Evolutionary conservation across 2,888 invertebrate genomes (phyloP).

Genomic region (Sycophila texana): DNA sequence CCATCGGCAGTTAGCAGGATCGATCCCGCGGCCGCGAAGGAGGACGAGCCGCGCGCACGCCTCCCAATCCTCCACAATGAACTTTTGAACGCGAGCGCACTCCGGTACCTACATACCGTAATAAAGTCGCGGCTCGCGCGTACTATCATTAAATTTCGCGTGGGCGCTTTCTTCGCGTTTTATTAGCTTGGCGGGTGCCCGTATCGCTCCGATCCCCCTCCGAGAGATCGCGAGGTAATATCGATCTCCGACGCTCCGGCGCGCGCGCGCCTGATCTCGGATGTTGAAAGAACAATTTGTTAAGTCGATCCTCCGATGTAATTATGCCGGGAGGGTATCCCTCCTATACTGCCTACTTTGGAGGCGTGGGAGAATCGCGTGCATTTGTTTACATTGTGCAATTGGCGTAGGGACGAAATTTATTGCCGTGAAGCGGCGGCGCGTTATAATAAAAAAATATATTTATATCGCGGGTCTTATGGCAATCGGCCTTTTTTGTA

Average conservation of each 20-base stretch:
- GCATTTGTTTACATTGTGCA: conserved; percentile 14
- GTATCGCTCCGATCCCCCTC: background rate
- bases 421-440: background rate
- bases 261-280: background rate
- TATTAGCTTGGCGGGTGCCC: background rate
- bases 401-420: background rate
- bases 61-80: background rate
- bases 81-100: background rate
- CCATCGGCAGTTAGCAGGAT: too few relatives aligned
- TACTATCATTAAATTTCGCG: conserved; percentile 31
- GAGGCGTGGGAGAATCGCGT: conserved; percentile 54
- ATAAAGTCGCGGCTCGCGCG: conserved; percentile 18
- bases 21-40: too few relatives aligned
- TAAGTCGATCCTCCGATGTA: background rate
- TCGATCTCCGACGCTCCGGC: conserved; percentile 7
- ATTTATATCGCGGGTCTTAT: too few relatives aligned
- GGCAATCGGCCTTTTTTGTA: too few relatives aligned
- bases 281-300: conserved; percentile 36
- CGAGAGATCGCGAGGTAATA: conserved; percentile 14
- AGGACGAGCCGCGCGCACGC: too few relatives aligned
- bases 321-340: background rate
- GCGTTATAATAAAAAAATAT: too few relatives aligned
- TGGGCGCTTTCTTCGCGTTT: conserved; percentile 11
- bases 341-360: too few relatives aligned
- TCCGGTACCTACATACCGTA: background rate